Conservation (phyloP, 2,113 vertebrate species). For the Tragelaphus imberbis region DNA sequence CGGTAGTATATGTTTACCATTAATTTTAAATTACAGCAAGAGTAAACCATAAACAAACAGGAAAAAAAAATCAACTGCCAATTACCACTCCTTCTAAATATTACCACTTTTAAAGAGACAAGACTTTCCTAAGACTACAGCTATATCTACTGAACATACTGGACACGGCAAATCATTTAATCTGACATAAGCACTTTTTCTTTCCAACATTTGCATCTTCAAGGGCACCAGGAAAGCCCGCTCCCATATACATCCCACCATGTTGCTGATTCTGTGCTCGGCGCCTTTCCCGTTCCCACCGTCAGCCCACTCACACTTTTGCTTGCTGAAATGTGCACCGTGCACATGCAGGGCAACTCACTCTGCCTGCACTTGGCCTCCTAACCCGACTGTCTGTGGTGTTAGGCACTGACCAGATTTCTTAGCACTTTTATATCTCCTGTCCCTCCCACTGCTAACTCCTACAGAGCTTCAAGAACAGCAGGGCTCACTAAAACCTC, state of each 20-base stretch:
- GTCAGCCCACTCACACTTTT: not conserved
- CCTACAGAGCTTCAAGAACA: not conserved
- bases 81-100: not conserved
- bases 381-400: not conserved
- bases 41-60: not conserved
- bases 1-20: not conserved
- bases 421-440: not conserved
- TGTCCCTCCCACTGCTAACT: not conserved
- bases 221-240: not conserved
- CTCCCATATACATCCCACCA: not conserved
- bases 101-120: not conserved
- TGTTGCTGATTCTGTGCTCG: not conserved
- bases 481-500: not conserved
- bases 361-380: not conserved
- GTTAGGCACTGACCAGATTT: not conserved
- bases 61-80: not conserved
- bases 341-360: not conserved
- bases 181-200: not conserved
- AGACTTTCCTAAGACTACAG: not conserved
- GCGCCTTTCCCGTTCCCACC: not conserved
- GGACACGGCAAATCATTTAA: not conserved
- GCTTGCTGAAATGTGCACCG: not conserved
- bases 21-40: constrained; percentile 27
- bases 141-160: not conserved
- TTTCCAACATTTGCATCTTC: not conserved